phyloP scores from a whole-genome alignment of 2,113 vertebrate genomes.

The Lipophrys pholis region DNA sequence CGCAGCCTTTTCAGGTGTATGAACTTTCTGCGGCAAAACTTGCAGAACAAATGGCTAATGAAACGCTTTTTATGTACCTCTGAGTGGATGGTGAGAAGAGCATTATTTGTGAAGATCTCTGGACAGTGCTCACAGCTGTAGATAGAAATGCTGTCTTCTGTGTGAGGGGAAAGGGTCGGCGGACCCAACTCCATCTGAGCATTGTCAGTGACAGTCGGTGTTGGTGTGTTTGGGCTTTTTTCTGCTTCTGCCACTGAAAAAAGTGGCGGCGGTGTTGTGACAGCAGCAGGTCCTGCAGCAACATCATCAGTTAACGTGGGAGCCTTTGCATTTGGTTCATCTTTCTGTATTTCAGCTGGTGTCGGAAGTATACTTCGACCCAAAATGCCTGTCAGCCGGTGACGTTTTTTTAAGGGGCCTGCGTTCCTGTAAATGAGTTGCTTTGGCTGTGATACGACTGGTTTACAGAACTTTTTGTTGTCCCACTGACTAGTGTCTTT shows the following conservation, averaged over 20 bases:
- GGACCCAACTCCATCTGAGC: constrained; percentile 70
- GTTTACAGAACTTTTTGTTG: constrained; percentile 61
- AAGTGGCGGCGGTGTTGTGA: constrained; percentile 57
- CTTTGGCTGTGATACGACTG: constrained; percentile 65
- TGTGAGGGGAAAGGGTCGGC: constrained; percentile 77
- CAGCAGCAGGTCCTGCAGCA: constrained; percentile 23
- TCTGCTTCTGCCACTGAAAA: constrained; percentile 62
- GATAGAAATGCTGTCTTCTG: constrained; percentile 73
- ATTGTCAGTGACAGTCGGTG: constrained; percentile 42
- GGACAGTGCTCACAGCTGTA: constrained; percentile 88
- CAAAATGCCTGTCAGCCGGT: constrained; percentile 67
- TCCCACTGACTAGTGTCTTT: constrained; percentile 64
- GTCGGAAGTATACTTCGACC: constrained; percentile 50
- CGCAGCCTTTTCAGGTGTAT: constrained; percentile 90
- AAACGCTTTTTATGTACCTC: constrained; percentile 90
- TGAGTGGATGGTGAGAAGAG: constrained; percentile 85
- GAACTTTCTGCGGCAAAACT: constrained; percentile 93
- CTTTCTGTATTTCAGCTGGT: constrained; percentile 52
- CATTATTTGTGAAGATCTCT: constrained; percentile 87
- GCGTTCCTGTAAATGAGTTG: constrained; percentile 69
- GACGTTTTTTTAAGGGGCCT: constrained; percentile 85
- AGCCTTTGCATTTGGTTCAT: constrained; percentile 46
- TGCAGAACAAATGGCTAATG: constrained; percentile 88
- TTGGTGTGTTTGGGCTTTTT: constrained; percentile 39
- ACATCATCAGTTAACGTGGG: constrained; percentile 45